A percentile compares a stretch with the other conserved stretches of the same genome.
Evolutionary conservation across 2,888 invertebrate species (phyloP).

Genomic region (Eupelmus urozonus): DNA sequence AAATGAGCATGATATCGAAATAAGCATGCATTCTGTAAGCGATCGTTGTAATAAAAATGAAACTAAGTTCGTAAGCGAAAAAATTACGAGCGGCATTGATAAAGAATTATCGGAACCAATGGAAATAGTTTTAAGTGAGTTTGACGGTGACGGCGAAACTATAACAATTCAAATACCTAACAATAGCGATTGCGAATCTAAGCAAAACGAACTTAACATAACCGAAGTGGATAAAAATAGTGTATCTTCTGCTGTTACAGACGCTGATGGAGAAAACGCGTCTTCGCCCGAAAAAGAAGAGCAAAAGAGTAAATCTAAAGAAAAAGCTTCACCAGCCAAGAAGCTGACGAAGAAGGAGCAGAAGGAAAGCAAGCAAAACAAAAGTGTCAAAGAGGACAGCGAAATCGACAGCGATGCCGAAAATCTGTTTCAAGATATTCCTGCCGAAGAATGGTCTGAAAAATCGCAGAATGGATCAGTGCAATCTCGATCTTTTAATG

Average conservation of each 20-base stretch:
- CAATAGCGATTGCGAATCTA: constrained; percentile 32
- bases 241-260: constrained; percentile 65
- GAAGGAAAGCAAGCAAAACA: not conserved
- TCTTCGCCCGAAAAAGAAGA: constrained; percentile 31
- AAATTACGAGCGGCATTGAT: constrained; percentile 13
- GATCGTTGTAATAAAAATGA: constrained; percentile 1
- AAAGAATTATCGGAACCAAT: constrained; percentile 17
- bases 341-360: constrained; percentile 10
- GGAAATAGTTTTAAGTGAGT: constrained; percentile 15
- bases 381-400: constrained; percentile 37
- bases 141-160: constrained; percentile 25
- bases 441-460: constrained; percentile 65
- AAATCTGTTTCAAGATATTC: constrained; percentile 67
- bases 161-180: constrained; percentile 18
- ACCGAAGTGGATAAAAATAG: constrained; percentile 60
- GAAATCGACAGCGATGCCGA: constrained; percentile 59
- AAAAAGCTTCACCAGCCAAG: not conserved
- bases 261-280: constrained; percentile 57
- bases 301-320: constrained; percentile 14
- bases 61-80: constrained; percentile 12
- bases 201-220: constrained; percentile 32
- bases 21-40: not conserved
- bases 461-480: constrained; percentile 37
- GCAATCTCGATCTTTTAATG: not conserved
- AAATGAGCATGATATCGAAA: constrained; percentile 1